These are phyloP conservation scores for Podarcis raffonei DNA, from an alignment of 2,113 vertebrate genomes.

Conservation along the genomic window DNA sequence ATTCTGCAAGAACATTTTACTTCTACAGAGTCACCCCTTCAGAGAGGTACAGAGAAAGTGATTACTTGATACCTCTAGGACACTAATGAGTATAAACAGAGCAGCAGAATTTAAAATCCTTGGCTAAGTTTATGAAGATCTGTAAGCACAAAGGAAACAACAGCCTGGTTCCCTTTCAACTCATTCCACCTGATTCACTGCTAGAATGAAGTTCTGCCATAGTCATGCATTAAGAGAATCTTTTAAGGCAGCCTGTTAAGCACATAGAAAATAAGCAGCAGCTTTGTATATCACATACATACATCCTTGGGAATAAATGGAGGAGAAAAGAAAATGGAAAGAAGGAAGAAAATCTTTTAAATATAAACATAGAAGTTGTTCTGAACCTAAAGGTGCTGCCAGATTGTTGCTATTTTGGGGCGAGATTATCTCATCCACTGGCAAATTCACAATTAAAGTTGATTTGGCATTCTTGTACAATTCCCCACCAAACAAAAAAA, in stretches of 20 bases:
- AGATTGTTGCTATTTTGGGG: too few relatives aligned
- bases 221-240: not conserved
- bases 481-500: too few relatives aligned
- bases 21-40: not conserved
- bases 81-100: conserved; percentile 2
- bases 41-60: not conserved
- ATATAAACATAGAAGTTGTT: too few relatives aligned
- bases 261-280: too few relatives aligned
- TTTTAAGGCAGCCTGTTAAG: not conserved
- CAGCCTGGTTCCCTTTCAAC: not conserved
- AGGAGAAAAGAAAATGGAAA: not conserved
- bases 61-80: not conserved
- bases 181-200: not conserved
- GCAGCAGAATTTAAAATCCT: not conserved
- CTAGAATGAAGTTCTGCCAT: not conserved
- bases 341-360: not conserved
- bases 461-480: too few relatives aligned
- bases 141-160: not conserved
- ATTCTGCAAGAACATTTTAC: not conserved
- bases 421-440: too few relatives aligned
- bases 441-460: too few relatives aligned
- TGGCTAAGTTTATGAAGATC: not conserved
- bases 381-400: too few relatives aligned
- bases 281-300: too few relatives aligned
- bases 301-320: not conserved